A percentile compares a stretch with the other conserved stretches of the same genome.
Conservation (phyloP, 2,113 vertebrate species). For the Bufo gargarizans region DNA sequence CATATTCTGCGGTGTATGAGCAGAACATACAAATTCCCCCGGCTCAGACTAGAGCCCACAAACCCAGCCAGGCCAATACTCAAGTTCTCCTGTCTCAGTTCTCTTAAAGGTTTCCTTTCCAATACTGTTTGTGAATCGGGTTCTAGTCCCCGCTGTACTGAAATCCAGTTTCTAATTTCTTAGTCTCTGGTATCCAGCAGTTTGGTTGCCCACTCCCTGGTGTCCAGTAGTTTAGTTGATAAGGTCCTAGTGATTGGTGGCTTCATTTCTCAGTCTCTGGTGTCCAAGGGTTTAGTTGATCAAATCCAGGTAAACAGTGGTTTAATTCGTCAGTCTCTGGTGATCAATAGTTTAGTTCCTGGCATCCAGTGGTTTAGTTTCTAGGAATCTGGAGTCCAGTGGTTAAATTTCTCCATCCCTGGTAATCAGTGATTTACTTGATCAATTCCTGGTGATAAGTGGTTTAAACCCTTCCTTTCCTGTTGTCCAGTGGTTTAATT, state of each 20-base stretch:
- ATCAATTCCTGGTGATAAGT: background rate
- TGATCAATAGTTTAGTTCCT: background rate
- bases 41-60: background rate
- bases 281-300: background rate
- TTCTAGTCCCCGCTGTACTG: no score
- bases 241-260: background rate
- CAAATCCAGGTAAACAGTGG: background rate
- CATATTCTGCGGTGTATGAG: background rate
- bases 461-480: background rate
- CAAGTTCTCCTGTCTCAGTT: background rate
- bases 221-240: background rate
- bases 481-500: background rate
- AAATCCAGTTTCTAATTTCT: background rate
- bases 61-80: background rate
- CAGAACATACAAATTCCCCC: background rate
- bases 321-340: background rate
- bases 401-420: background rate
- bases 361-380: background rate
- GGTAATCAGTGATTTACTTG: background rate
- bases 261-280: background rate
- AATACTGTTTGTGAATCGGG: no score
- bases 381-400: background rate
- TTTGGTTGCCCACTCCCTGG: background rate
- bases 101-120: background rate
- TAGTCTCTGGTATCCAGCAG: background rate